Percentiles rank a stretch among this genome's conserved stretches.
These are phyloP conservation scores for Ladona fulva DNA, from an alignment of 1,140 invertebrate species.

Conservation along the genomic window DNA sequence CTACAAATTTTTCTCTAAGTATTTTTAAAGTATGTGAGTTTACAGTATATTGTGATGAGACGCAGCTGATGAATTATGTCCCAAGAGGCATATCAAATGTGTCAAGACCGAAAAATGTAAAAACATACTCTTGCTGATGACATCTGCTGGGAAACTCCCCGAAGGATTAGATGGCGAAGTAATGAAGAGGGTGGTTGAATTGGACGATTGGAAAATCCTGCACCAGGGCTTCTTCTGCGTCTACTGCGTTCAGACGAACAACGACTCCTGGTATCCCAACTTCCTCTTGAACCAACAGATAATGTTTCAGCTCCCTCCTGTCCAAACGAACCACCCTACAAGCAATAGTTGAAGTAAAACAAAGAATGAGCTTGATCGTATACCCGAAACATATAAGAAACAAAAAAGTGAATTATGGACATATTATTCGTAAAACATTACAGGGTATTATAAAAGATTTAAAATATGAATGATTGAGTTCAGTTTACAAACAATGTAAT, in stretches of 20 bases:
- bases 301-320: constrained; percentile 32
- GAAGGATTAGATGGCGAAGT: constrained; percentile 68
- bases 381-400: too few relatives aligned
- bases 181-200: constrained; percentile 50
- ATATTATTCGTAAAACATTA: too few relatives aligned
- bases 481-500: too few relatives aligned
- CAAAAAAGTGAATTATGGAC: too few relatives aligned
- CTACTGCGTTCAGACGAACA: constrained; percentile 28
- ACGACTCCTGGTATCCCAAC: constrained; percentile 30
- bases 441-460: too few relatives aligned
- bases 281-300: constrained; percentile 31
- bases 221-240: constrained; percentile 25
- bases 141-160: constrained; percentile 80
- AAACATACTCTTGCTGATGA: constrained; percentile 60
- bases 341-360: neutral
- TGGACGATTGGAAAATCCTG: constrained; percentile 28
- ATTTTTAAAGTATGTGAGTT: too few relatives aligned
- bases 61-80: too few relatives aligned
- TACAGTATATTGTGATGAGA: too few relatives aligned
- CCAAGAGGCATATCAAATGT: too few relatives aligned
- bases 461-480: too few relatives aligned
- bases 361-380: too few relatives aligned
- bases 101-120: neutral
- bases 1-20: too few relatives aligned
- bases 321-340: constrained; percentile 23